These are phyloP conservation scores for Passer domesticus DNA, from an alignment of 2,113 vertebrate genomes.

Conservation along the genomic window DNA sequence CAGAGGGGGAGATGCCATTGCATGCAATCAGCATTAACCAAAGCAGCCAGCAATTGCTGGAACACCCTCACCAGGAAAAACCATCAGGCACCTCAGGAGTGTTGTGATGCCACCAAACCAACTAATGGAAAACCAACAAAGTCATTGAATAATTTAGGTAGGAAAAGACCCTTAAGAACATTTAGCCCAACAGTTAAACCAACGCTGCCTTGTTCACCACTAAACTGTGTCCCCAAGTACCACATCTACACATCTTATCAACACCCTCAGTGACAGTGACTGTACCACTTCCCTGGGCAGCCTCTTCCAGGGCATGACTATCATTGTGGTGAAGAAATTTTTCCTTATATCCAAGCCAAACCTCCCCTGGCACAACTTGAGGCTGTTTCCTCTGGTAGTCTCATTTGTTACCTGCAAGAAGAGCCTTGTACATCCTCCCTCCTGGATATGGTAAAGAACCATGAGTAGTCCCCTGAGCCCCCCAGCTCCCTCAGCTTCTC, in stretches of 20 bases:
- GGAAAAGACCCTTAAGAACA: not conserved
- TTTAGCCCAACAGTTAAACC: fast-evolving
- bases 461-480: not conserved
- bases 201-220: not conserved
- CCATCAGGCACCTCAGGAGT: not conserved
- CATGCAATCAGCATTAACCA: not conserved
- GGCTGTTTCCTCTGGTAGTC: not conserved
- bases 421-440: not conserved
- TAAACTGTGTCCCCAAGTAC: not conserved
- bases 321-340: fast-evolving
- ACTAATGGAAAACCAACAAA: not conserved
- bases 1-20: not conserved
- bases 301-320: not conserved
- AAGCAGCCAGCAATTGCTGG: not conserved
- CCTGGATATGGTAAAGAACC: not conserved
- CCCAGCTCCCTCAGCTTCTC: not conserved
- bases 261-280: too few species aligned
- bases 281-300: not conserved
- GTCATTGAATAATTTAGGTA: not conserved
- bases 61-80: not conserved
- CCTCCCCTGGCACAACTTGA: not conserved
- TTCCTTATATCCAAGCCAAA: not conserved
- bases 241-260: fast-evolving
- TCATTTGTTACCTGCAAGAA: not conserved
- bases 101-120: not conserved